Evolutionary conservation across 2,888 invertebrate species (phyloP), one percentile per base, ranked within the genome.

Genomic region (Eupithecia inturbata): DNA sequence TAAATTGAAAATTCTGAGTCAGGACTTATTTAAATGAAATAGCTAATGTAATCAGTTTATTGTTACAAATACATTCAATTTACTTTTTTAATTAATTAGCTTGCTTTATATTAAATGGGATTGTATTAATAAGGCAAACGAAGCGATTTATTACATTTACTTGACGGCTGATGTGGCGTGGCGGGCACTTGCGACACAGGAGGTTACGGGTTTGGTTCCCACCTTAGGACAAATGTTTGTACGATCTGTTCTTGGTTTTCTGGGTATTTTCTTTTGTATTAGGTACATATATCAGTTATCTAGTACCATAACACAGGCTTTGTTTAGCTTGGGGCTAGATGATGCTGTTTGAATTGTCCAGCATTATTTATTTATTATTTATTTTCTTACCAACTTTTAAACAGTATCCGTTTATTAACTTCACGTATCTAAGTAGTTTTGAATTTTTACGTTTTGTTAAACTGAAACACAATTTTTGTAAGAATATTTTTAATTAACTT

Each of bases 41-140:
- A 68, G 73, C 39, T 76, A 73, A 68, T 70, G 68, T 66, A 73
- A 76, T 76, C 66, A 73, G 49, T 76, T 73, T 73, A 67, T 69
- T 57, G 26, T 70, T 68, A 36, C 49, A 68, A 68, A 73, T 71
- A 41, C 62, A 69, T 31, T 69, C 62, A 28, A 71, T 70, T 62
- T 31, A 31, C 31, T 57, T 57, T 19, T 22, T 57, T 26, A 57
- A 57, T 57, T 57, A 57, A 57, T 57, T 26, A 57, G 12, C 57
- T 57, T 57, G 57, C 57, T 57, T 57, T 26, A 26, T 26, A 26
- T 26, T 26, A 1, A 57, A 57, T 26, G 26, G 26, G 22, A 22
- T 53, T 53, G 22, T 26, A 57, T 14, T 26, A 26, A 26, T 45
- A 14, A 57, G 12, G 26, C 26, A 57, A 57, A 12, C 26, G 14